Percentiles rank a stretch among this genome's conserved stretches.
Evolutionary conservation across 2,888 invertebrate species (phyloP).

Genomic region (Aphidoletes aphidimyza): DNA sequence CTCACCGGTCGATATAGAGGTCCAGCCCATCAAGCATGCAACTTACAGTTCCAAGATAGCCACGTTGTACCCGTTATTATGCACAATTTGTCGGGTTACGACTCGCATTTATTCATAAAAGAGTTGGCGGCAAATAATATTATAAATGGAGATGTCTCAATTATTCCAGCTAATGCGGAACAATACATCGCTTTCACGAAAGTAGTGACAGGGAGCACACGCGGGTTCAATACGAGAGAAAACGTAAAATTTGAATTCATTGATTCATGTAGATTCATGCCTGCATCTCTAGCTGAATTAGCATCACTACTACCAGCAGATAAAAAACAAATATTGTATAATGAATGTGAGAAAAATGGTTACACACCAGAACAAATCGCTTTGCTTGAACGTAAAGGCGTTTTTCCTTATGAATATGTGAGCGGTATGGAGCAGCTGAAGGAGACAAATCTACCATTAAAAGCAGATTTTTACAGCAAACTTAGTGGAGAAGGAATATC

Average conservation of each 20-base stretch:
- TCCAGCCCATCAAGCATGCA: background rate
- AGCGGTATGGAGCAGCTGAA: conserved; percentile 58
- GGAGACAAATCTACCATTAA: conserved; percentile 57
- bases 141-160: too few species aligned
- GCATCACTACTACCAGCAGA: background rate
- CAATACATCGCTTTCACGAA: conserved; percentile 17
- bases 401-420: conserved; percentile 62
- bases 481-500: conserved; percentile 56
- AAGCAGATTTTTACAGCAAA: conserved; percentile 59
- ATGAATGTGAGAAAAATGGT: background rate
- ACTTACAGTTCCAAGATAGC: background rate
- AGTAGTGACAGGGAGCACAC: background rate
- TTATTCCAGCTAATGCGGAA: background rate
- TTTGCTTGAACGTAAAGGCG: conserved; percentile 59
- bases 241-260: conserved; percentile 3
- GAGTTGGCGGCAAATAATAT: background rate
- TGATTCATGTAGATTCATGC: conserved; percentile 29
- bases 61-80: too few species aligned
- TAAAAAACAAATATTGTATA: background rate
- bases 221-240: background rate
- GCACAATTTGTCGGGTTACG: background rate
- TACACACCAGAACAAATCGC: background rate
- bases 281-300: background rate
- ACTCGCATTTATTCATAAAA: conserved; percentile 28
- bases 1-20: background rate